Evolutionary conservation across 1,140 invertebrate genomes (phyloP), one percentile per base, ranked within the genome.

Genomic region (Zaprionus ghesquierei): DNA sequence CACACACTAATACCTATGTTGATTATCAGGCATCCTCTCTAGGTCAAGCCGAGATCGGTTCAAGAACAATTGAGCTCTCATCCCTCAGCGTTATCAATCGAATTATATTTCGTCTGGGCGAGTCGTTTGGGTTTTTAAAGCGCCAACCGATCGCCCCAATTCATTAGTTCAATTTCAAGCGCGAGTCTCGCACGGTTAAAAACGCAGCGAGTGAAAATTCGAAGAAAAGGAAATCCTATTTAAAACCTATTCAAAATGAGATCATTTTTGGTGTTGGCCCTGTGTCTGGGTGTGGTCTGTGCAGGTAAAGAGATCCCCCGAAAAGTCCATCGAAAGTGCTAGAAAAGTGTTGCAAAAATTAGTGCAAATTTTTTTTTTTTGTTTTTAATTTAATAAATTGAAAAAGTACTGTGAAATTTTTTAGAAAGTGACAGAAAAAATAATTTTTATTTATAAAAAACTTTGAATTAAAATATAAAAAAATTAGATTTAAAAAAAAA

Each of bases 11-110:
- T n/a, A n/a, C n/a, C n/a, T n/a, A n/a, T n/a, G 50, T 20, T 15
- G 13, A 62, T 51, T 81, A 81, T 81, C 78, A 76, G 65, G 58
- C 77, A 85, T 79, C 62, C 61, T 79, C 77, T 90, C 82, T 90
- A 89, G 89, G 89, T 90, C 89, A 90, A 90, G 75, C 75, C 81
- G 81, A 68, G 73, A 90, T 87, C 75, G 20, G 72, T 75, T 90
- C 77, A 84, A 90, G 80, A 75, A 66, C 81, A 55, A 58, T 22
- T 18, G 35, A 63, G 70, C 61, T 68, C 64, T 60, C 35, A 25
- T 49, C n/a, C 50, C 20, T 54, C n/a, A 20, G 2, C 9, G 22
- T 78, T 78, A 78, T 78, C 75, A 27, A 56, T 41, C 0, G 9
- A 22, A 10, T 5, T 46, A 12, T 46, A 46, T 6, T 35, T 44